Evolutionary conservation across 1,140 invertebrate species (phyloP).

Genomic region (Drosophila kanapiae): DNA sequence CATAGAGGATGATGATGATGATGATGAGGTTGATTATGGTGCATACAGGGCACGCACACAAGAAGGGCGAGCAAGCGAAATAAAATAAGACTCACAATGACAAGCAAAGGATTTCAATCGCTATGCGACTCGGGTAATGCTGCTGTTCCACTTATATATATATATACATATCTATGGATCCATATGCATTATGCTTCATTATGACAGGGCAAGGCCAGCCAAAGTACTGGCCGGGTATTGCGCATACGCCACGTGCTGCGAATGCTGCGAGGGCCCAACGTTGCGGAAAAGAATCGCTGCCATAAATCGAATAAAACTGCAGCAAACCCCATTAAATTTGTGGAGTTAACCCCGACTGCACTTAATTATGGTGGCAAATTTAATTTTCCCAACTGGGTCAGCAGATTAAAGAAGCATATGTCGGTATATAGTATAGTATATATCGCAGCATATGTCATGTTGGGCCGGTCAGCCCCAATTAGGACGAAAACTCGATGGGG

Average conservation of each 20-base stretch:
- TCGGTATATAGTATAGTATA: background rate
- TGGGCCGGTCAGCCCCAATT: slow-evolving; percentile 31
- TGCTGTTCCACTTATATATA: slow-evolving; percentile 21
- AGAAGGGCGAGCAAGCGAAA: slow-evolving; percentile 31
- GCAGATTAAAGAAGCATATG: slow-evolving; percentile 47
- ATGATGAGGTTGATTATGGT: slow-evolving; percentile 12
- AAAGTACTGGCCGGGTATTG: slow-evolving; percentile 7
- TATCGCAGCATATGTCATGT: slow-evolving; percentile 30
- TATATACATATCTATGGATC: slow-evolving; percentile 29
- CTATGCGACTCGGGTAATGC: slow-evolving; percentile 29
- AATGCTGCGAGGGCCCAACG: slow-evolving; percentile 4
- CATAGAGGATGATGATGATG: slow-evolving; percentile 17
- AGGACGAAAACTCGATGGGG: slow-evolving; percentile 23
- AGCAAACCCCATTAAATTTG: slow-evolving; percentile 23
- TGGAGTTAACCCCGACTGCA: slow-evolving; percentile 15
- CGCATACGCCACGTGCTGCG: slow-evolving; percentile 23
- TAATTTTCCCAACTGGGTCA: slow-evolving; percentile 44
- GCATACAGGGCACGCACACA: slow-evolving; percentile 22
- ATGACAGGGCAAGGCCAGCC: slow-evolving; percentile 41
- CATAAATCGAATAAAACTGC: slow-evolving; percentile 40
- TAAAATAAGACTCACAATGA: slow-evolving; percentile 57
- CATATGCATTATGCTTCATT: slow-evolving; percentile 58
- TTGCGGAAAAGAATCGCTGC: slow-evolving; percentile 25
- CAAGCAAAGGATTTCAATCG: slow-evolving; percentile 59
- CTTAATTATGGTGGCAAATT: slow-evolving; percentile 41